A percentile compares a stretch with the other conserved stretches of the same genome.
phyloP scores from a whole-genome alignment of 2,888 invertebrate species.

The Drosophila sordidula region DNA sequence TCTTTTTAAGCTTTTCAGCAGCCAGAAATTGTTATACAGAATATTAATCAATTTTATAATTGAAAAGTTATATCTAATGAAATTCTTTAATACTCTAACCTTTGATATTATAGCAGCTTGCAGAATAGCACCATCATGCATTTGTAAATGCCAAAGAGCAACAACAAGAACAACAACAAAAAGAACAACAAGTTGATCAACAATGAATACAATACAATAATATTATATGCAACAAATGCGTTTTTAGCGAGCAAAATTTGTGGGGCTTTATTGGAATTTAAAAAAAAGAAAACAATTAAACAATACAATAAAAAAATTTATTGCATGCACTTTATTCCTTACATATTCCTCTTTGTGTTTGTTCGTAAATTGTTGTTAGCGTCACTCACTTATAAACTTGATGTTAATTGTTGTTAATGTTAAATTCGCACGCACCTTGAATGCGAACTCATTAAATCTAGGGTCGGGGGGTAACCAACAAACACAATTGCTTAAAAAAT shows the following conservation, averaged over 20 bases:
- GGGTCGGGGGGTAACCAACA: neutral
- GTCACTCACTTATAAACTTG: slow-evolving; percentile 17
- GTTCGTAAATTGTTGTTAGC: slow-evolving; percentile 47
- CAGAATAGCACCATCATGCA: slow-evolving; percentile 86
- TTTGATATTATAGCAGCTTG: slow-evolving; percentile 82
- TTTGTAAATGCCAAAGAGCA: slow-evolving; percentile 79
- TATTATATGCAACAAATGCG: slow-evolving; percentile 5
- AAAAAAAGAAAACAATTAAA: neutral
- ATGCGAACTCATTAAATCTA: slow-evolving; percentile 1
- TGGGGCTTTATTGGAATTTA: slow-evolving; percentile 19
- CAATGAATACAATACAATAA: slow-evolving; percentile 15
- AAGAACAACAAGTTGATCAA: slow-evolving; percentile 24
- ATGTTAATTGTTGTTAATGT: slow-evolving; percentile 40
- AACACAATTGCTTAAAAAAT: neutral
- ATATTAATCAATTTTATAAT: slow-evolving; percentile 13
- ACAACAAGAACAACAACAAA: slow-evolving; percentile 12
- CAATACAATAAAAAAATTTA: slow-evolving; percentile 22
- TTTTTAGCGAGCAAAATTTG: slow-evolving; percentile 14
- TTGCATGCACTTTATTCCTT: slow-evolving; percentile 51
- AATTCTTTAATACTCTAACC: slow-evolving; percentile 51
- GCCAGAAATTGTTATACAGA: slow-evolving; percentile 14
- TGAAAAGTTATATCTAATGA: slow-evolving; percentile 48
- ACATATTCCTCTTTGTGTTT: slow-evolving; percentile 35
- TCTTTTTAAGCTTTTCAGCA: slow-evolving; percentile 66
- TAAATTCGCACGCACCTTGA: slow-evolving; percentile 5